Percentiles rank a stretch among this genome's conserved stretches.
Evolutionary conservation across 2,113 vertebrate genomes (phyloP).

Genomic region (Etheostoma spectabile): DNA sequence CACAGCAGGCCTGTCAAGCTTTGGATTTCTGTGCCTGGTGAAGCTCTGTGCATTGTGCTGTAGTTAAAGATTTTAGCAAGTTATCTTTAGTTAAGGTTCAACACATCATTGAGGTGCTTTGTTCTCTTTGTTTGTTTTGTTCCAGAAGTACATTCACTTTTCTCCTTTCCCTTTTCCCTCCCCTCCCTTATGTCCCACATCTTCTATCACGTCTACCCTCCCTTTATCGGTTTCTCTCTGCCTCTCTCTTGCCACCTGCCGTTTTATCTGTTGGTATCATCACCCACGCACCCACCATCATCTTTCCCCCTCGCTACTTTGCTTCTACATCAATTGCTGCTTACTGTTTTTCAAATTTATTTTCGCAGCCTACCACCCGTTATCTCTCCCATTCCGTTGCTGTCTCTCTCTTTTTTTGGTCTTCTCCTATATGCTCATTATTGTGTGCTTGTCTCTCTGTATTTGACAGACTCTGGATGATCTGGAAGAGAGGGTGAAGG

Average conservation of each 20-base stretch:
- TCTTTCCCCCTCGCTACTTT: neutral
- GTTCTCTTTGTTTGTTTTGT: neutral
- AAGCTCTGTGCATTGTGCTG: neutral
- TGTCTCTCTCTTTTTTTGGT: neutral
- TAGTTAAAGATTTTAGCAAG: neutral
- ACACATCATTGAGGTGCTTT: neutral
- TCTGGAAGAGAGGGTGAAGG: conserved; percentile 29
- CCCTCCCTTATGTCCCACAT: neutral
- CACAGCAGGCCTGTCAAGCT: neutral
- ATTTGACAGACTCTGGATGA: conserved; percentile 34
- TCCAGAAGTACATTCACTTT: neutral
- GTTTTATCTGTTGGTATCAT: conserved; percentile 11
- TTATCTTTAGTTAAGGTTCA: neutral
- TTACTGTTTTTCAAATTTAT: conserved; percentile 20
- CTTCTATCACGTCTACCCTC: neutral
- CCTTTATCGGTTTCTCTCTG: neutral
- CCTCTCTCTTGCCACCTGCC: conserved; percentile 12
- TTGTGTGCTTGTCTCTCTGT: conserved; percentile 13
- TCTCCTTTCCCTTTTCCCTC: neutral
- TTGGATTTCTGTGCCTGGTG: neutral
- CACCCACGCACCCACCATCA: neutral
- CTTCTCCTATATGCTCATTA: neutral
- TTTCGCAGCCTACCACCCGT: neutral
- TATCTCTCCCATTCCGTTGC: neutral
- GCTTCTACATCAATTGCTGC: conserved; percentile 11